Percentiles rank a stretch among this genome's conserved stretches.
phyloP scores from a whole-genome alignment of 2,888 invertebrate species.

The Dysmachus trigonus region DNA sequence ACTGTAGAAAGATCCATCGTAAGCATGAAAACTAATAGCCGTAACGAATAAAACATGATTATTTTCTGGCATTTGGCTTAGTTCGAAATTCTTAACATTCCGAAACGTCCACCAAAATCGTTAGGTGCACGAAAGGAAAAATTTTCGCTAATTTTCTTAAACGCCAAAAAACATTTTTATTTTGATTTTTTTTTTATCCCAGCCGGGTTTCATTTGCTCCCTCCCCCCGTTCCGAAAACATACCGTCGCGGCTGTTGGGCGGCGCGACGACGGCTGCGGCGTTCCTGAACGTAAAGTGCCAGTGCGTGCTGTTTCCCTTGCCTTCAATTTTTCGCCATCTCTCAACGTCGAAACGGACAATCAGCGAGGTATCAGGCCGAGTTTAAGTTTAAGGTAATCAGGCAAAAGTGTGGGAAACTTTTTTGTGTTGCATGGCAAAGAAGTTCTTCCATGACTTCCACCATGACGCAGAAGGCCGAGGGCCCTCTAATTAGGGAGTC shows the following conservation, averaged over 20 bases:
- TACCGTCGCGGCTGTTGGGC: neutral
- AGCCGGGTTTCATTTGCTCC: conserved; percentile 1
- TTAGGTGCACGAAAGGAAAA: neutral
- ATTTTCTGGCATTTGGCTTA: neutral
- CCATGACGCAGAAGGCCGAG: conserved; percentile 19
- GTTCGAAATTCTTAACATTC: conserved; percentile 1
- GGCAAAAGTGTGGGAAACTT: conserved; percentile 40
- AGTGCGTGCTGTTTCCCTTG: conserved; percentile 35
- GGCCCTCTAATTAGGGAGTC: conserved; percentile 39
- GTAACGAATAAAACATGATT: neutral
- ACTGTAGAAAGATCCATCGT: neutral
- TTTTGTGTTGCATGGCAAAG: neutral
- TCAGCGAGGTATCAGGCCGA: conserved; percentile 1
- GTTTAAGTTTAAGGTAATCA: conserved; percentile 33
- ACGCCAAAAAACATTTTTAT: neutral
- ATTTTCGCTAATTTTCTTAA: conserved; percentile 40
- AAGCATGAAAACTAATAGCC: neutral
- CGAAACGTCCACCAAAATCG: conserved; percentile 27
- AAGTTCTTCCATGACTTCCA: conserved; percentile 3
- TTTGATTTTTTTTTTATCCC: neutral
- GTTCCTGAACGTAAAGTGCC: conserved; percentile 21
- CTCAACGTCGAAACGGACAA: conserved; percentile 35
- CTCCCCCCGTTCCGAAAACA: neutral
- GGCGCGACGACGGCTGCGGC: neutral
- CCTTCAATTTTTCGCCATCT: conserved; percentile 38